Percentiles rank a stretch among this genome's conserved stretches.
These are phyloP conservation scores for Mirza zaza DNA, from an alignment of 2,113 vertebrate species.

Conservation along the genomic window DNA sequence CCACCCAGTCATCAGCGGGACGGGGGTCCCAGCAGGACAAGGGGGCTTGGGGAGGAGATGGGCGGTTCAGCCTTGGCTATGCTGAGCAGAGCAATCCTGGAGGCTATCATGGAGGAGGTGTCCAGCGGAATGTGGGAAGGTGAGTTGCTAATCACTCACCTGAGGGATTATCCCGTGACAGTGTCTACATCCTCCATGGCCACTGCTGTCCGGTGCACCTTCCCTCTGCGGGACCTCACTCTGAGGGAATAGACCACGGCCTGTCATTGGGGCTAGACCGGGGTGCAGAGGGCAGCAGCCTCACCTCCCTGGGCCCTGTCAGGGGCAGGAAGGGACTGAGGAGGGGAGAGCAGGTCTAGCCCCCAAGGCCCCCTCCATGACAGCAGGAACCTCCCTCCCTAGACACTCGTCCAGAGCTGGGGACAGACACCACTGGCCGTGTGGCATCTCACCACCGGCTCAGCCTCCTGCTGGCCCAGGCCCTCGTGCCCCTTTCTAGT, in stretches of 20 bases:
- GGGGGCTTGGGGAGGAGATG: neutral
- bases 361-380: neutral
- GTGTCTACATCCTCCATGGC: accelerated
- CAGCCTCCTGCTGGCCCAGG: too few species aligned
- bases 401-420: neutral
- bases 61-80: accelerated
- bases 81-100: neutral
- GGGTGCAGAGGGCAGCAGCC: too few species aligned
- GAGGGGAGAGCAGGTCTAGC: too few species aligned
- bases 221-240: neutral
- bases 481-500: accelerated
- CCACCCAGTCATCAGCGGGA: too few species aligned
- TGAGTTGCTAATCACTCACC: neutral
- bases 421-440: neutral
- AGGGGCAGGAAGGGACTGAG: neutral
- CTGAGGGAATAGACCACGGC: neutral
- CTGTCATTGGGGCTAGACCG: neutral
- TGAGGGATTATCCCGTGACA: neutral
- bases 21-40: neutral
- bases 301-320: neutral
- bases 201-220: accelerated
- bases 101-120: neutral
- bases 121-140: neutral
- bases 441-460: neutral
- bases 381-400: neutral